A percentile compares a stretch with the other conserved stretches of the same genome.
Evolutionary conservation across 1,140 invertebrate genomes (phyloP).

Genomic region (Euura lappo): DNA sequence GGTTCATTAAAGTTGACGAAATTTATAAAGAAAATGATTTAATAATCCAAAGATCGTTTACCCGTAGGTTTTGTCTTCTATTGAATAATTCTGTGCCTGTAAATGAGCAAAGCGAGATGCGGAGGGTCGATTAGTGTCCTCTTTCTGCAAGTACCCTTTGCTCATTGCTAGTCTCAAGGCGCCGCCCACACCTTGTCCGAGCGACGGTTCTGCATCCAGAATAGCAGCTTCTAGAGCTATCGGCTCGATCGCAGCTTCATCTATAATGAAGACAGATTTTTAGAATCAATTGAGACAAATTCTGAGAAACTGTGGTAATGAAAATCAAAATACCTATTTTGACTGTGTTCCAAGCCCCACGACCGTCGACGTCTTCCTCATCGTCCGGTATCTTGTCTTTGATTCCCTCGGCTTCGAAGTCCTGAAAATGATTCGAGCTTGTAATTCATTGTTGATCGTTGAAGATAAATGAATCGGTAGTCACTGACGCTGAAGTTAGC

Average conservation of each 20-base stretch:
- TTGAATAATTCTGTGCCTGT: slow-evolving; percentile 92
- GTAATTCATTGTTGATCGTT: no score
- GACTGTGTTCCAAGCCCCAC: slow-evolving; percentile 76
- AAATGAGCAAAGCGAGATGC: slow-evolving; percentile 78
- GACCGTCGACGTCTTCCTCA: slow-evolving; percentile 60
- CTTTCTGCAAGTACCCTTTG: slow-evolving; percentile 93
- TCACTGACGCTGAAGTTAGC: no score
- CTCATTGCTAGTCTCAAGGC: slow-evolving; percentile 92
- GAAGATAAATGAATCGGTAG: no score
- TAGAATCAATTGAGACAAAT: not conserved
- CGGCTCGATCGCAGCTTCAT: slow-evolving; percentile 51
- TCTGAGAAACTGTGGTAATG: not conserved
- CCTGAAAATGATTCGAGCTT: slow-evolving; percentile 49
- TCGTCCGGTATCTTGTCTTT: slow-evolving; percentile 61
- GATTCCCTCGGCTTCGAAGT: slow-evolving; percentile 66
- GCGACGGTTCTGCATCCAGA: slow-evolving; percentile 93
- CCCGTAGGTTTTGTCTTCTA: slow-evolving; percentile 93
- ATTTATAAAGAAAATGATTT: slow-evolving; percentile 14
- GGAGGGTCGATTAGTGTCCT: slow-evolving; percentile 74
- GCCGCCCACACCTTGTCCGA: slow-evolving; percentile 90
- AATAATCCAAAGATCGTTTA: slow-evolving; percentile 55
- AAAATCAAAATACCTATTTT: slow-evolving; percentile 62
- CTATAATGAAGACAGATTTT: slow-evolving; percentile 33
- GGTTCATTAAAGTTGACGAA: not conserved
- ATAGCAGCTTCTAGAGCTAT: slow-evolving; percentile 72